A percentile compares a stretch with the other conserved stretches of the same genome.
phyloP scores from a whole-genome alignment of 2,797 vertebrate species.

The Phoeniculus purpureus region DNA sequence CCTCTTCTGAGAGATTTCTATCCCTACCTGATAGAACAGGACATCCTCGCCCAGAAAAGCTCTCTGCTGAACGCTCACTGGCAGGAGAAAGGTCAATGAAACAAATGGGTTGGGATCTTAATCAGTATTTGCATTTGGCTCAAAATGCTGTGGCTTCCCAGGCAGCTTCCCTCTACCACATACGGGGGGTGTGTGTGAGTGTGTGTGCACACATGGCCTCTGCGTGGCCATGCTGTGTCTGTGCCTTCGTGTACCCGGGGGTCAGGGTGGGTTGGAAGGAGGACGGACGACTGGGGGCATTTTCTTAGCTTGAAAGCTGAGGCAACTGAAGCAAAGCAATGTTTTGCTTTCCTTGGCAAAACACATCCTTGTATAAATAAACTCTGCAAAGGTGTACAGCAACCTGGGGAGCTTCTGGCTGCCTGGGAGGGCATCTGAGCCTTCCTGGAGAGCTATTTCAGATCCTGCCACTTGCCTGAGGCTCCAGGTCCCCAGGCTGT shows the following conservation, averaged over 20 bases:
- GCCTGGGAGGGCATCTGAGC: background rate
- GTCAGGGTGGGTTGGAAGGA: background rate
- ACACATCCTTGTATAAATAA: background rate
- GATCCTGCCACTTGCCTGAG: background rate
- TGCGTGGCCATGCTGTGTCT: background rate
- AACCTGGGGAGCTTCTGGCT: background rate
- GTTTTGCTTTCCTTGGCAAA: conserved; percentile 4
- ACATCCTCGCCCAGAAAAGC: background rate
- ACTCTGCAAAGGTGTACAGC: background rate
- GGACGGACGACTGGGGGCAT: fast-evolving
- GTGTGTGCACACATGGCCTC: too few species aligned
- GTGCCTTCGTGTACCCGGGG: background rate
- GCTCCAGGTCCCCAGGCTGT: background rate
- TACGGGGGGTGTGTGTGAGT: fast-evolving
- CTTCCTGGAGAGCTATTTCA: background rate
- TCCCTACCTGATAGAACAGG: background rate
- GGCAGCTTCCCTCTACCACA: background rate
- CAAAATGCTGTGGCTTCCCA: background rate
- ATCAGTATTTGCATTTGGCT: background rate
- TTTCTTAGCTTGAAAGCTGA: background rate
- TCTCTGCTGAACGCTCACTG: background rate
- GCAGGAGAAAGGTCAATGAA: background rate
- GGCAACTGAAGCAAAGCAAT: background rate
- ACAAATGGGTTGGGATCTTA: background rate
- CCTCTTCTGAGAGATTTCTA: background rate